Evolutionary conservation across 1,140 invertebrate genomes (phyloP).

Genomic region (Drosophila asahinai): DNA sequence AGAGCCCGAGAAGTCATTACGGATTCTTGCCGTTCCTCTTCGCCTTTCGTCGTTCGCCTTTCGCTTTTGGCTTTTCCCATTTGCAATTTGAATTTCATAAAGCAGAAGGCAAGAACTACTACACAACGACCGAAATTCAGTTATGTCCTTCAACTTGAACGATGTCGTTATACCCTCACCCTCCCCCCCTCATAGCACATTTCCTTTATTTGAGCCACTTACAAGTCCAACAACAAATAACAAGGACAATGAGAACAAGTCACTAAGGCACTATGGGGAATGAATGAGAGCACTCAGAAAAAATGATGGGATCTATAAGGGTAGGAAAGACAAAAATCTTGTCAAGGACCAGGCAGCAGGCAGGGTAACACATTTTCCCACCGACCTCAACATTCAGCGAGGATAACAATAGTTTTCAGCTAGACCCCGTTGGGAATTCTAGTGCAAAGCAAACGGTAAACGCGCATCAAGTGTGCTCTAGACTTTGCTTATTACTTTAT

Average conservation of each 20-base stretch:
- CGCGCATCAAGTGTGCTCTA: too few relatives aligned
- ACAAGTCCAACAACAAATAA: slow-evolving; percentile 49
- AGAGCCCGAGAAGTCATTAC: slow-evolving; percentile 42
- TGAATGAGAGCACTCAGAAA: slow-evolving; percentile 24
- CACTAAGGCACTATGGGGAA: slow-evolving; percentile 31
- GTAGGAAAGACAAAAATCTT: not conserved
- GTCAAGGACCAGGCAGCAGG: too few relatives aligned
- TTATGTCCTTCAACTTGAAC: slow-evolving; percentile 76
- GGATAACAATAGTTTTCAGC: too few relatives aligned
- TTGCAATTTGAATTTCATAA: slow-evolving; percentile 77
- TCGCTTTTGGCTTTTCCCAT: slow-evolving; percentile 37
- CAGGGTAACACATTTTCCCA: too few relatives aligned
- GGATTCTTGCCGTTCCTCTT: slow-evolving; percentile 19
- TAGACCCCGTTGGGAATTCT: too few relatives aligned
- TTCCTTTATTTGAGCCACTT: slow-evolving; percentile 50
- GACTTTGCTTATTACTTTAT: too few relatives aligned
- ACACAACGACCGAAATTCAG: slow-evolving; percentile 42
- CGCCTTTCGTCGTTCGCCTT: slow-evolving; percentile 27
- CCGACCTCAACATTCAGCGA: too few relatives aligned
- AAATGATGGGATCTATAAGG: not conserved
- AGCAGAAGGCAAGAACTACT: slow-evolving; percentile 47
- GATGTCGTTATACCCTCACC: slow-evolving; percentile 34
- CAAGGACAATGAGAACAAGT: slow-evolving; percentile 52
- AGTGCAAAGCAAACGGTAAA: too few relatives aligned
- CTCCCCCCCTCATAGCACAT: slow-evolving; percentile 8